Conservation (phyloP, 1,140 invertebrate species). For the Lepidurus couesii region DNA sequence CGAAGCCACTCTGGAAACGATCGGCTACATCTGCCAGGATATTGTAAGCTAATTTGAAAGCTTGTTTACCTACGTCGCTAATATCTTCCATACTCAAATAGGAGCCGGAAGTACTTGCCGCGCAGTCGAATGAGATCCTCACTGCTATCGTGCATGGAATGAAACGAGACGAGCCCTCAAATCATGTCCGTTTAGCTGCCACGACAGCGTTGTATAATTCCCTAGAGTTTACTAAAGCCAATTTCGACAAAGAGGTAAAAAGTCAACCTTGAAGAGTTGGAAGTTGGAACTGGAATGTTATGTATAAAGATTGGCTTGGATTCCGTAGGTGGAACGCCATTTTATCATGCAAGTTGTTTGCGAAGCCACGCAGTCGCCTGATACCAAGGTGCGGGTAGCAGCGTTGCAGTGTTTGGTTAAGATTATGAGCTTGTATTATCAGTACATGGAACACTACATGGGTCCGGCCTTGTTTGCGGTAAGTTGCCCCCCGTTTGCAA, state of each 20-base stretch:
- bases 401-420: constrained; percentile 97
- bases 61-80: neutral
- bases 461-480: constrained; percentile 92
- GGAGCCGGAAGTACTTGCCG: constrained; percentile 83
- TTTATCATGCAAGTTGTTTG: constrained; percentile 99
- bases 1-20: constrained; percentile 92
- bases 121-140: constrained; percentile 91
- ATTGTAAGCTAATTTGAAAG: constrained; percentile 51
- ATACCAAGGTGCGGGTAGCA: constrained; percentile 86
- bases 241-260: constrained; percentile 89
- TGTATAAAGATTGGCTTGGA: constrained; percentile 27
- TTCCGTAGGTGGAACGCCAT: constrained; percentile 76
- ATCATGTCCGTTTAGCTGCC: constrained; percentile 84
- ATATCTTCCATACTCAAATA: constrained; percentile 39
- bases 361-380: constrained; percentile 61
- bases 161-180: constrained; percentile 73
- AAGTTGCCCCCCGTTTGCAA: constrained; percentile 41
- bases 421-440: constrained; percentile 98
- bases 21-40: constrained; percentile 81
- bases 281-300: neutral
- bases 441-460: constrained; percentile 99
- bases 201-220: constrained; percentile 97
- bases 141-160: constrained; percentile 99
- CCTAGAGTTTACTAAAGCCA: constrained; percentile 95
- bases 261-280: neutral